Evolutionary conservation across 2,113 vertebrate species (phyloP), one percentile per base, ranked within the genome.

Genomic region (Apteryx mantelli): DNA sequence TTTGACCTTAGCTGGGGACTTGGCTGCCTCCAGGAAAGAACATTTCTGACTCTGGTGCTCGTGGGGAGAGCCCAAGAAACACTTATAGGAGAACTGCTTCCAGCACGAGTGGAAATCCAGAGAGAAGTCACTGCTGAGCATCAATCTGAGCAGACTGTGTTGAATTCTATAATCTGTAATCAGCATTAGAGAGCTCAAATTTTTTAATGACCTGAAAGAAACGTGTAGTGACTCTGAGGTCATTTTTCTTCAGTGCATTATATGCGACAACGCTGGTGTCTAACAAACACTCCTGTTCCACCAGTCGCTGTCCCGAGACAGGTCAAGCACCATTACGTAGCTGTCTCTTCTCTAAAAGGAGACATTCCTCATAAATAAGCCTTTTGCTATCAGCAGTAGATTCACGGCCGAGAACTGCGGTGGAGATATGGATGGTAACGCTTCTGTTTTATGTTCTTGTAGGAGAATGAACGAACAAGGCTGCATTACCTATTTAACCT

Each of bases 401-500:
- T 46, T 91, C 24, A 56, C 3, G 30, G 58, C 65, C 1, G 3
- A 76, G 36, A 86, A 61, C 0, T 1, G 44, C 34, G 20, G 2
- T 2, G 9, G 5, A 22, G 30, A 7, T 50, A 65, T 42, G 82
- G 63, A 69, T 56, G 58, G 46, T 16, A 42, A 60, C 0, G 2
- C 36, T 78, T 48, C 36, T 89, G 22, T 32, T 60, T 74, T 69
- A 50, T n/a, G 25, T 42, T 69, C 93, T 83, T 91, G 66, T 58
- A 93, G 11, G 8, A 79, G 30, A 55, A 88, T 58, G 64, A 92
- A 82, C 34, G 40, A 95, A 84, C 70, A 89, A 38, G 53, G 56
- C 44, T 93, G 71, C 40, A 58, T 70, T 74, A 91, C 64, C 82
- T 91, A 60, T 88, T 93, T 94, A 89, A 85, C 36, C 21, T 40